A percentile compares a stretch with the other conserved stretches of the same genome.
Evolutionary conservation across 2,888 invertebrate genomes (phyloP).

Genomic region (Heliconius aoede): DNA sequence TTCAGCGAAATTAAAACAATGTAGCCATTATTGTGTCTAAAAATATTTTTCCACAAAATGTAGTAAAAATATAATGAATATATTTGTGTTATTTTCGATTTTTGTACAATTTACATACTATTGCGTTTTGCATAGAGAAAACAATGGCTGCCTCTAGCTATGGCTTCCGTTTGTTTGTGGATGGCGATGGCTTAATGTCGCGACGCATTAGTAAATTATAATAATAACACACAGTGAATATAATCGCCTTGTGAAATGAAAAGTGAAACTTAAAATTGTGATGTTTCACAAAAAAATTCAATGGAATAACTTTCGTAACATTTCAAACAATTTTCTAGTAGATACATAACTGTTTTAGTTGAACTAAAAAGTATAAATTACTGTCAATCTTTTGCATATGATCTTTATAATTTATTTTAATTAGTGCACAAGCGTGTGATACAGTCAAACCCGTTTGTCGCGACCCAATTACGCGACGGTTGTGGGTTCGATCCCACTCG

Average conservation of each 20-base stretch:
- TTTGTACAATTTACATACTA: slow-evolving; percentile 38
- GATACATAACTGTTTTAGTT: background rate
- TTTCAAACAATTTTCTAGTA: background rate
- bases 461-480: too few species aligned
- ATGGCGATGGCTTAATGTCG: slow-evolving; percentile 55
- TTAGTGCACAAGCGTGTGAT: too few species aligned
- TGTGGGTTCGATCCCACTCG: too few species aligned
- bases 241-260: slow-evolving; percentile 54
- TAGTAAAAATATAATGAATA: background rate
- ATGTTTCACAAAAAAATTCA: slow-evolving; percentile 28
- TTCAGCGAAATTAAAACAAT: background rate
- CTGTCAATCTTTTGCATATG: background rate
- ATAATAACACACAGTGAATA: slow-evolving; percentile 57
- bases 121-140: slow-evolving; percentile 35
- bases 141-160: slow-evolving; percentile 31
- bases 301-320: slow-evolving; percentile 18
- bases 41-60: background rate
- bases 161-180: slow-evolving; percentile 39
- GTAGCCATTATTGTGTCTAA: background rate
- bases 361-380: background rate
- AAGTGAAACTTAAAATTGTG: slow-evolving; percentile 69
- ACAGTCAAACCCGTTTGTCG: too few species aligned
- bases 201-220: slow-evolving; percentile 62
- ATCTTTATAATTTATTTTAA: background rate
- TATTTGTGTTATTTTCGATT: background rate